These are phyloP conservation scores for Rhogogaster chlorosoma DNA, from an alignment of 2,888 invertebrate genomes.

Conservation along the genomic window DNA sequence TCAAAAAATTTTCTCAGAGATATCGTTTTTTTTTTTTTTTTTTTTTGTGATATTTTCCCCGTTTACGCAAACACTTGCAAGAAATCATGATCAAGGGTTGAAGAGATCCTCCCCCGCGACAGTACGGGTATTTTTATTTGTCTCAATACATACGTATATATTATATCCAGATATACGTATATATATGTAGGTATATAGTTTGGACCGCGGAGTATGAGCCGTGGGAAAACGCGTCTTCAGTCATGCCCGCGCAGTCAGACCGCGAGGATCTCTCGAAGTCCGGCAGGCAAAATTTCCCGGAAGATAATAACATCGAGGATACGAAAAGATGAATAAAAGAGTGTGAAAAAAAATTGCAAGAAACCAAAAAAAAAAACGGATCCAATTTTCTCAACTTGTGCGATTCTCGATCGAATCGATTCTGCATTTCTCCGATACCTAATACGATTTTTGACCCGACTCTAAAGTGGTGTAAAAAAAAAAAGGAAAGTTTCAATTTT, in stretches of 20 bases:
- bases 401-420: no score
- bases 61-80: no score
- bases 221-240: conserved; percentile 34
- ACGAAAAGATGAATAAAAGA: neutral
- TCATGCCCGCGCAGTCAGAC: conserved; percentile 43
- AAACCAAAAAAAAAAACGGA: neutral
- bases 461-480: no score
- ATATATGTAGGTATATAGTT: neutral
- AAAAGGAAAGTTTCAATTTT: neutral
- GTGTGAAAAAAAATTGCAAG: neutral
- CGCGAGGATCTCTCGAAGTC: conserved; percentile 25
- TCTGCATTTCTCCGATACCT: no score
- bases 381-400: no score
- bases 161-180: neutral
- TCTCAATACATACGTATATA: neutral
- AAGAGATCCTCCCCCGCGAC: neutral
- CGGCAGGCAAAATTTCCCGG: neutral
- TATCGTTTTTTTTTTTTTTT: no score
- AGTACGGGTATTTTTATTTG: neutral
- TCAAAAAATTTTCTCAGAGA: no score
- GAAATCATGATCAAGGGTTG: no score
- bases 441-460: no score
- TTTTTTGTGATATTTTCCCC: no score
- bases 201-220: neutral
- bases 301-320: neutral